Conservation (phyloP, 2,797 vertebrate species). For the Podarcis lilfordi region DNA sequence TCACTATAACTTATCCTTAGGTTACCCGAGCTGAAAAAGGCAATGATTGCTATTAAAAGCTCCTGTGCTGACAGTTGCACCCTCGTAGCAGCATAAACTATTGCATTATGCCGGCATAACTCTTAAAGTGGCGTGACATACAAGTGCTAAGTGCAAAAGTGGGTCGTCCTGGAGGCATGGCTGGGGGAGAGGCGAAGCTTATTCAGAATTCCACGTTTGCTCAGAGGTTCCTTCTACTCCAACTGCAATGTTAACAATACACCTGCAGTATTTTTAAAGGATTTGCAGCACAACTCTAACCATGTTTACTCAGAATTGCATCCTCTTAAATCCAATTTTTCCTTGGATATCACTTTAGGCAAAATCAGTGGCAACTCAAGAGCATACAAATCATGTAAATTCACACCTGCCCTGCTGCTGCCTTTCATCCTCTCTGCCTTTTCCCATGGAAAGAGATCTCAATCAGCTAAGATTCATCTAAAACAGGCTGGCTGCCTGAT, state of each 20-base stretch:
- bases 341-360: neutral
- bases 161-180: neutral
- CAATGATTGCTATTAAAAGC: neutral
- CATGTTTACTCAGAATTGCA: neutral
- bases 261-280: neutral
- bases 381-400: neutral
- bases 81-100: neutral
- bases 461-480: conserved; percentile 26
- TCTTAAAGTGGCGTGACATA: neutral
- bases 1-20: conserved; percentile 30
- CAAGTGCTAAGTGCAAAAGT: neutral
- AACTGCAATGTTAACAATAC: neutral
- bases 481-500: conserved; percentile 19
- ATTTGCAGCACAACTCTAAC: too few species aligned
- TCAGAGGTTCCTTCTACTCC: neutral
- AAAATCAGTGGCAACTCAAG: neutral
- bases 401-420: neutral
- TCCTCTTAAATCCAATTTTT: neutral
- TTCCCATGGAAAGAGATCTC: neutral
- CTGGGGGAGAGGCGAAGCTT: neutral
- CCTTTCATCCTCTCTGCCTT: neutral
- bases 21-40: neutral
- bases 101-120: neutral
- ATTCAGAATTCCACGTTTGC: neutral
- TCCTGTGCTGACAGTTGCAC: neutral